Conservation (phyloP, 2,113 vertebrate species). For the Cebidichthys violaceus region DNA sequence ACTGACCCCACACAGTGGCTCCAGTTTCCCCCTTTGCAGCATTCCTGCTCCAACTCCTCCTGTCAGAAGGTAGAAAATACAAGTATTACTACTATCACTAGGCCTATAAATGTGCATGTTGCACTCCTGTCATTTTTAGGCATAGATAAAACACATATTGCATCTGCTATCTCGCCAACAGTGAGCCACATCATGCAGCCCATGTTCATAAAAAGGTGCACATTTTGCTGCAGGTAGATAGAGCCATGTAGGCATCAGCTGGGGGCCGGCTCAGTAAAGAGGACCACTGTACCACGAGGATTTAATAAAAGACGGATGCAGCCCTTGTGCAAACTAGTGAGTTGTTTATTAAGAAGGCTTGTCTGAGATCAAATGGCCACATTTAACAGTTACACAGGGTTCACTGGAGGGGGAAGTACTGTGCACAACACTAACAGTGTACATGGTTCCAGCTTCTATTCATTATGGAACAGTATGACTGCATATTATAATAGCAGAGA, state of each 20-base stretch:
- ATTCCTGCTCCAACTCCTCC: not conserved
- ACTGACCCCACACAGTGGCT: not conserved
- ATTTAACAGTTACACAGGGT: not conserved
- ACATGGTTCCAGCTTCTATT: not conserved
- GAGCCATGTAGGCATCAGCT: not conserved
- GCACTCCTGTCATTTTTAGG: not conserved
- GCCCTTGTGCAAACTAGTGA: constrained; percentile 2
- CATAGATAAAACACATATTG: not conserved
- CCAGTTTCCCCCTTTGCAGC: not conserved
- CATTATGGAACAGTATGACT: not conserved
- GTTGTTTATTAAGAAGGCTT: not conserved
- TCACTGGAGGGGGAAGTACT: not conserved
- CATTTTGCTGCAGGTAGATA: not conserved
- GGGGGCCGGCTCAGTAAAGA: not conserved
- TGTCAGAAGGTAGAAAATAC: not conserved
- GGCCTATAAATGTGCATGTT: not conserved
- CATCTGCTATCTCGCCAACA: not conserved
- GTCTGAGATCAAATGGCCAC: constrained; percentile 16
- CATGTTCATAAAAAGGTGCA: not conserved
- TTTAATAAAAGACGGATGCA: not conserved
- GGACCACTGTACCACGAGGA: not conserved
- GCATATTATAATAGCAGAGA: not conserved
- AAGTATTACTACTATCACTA: not conserved
- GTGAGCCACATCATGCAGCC: not conserved
- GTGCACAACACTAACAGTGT: not conserved